These are phyloP conservation scores for Rhagonycha lutea DNA, from an alignment of 2,888 invertebrate genomes.

Conservation along the genomic window DNA sequence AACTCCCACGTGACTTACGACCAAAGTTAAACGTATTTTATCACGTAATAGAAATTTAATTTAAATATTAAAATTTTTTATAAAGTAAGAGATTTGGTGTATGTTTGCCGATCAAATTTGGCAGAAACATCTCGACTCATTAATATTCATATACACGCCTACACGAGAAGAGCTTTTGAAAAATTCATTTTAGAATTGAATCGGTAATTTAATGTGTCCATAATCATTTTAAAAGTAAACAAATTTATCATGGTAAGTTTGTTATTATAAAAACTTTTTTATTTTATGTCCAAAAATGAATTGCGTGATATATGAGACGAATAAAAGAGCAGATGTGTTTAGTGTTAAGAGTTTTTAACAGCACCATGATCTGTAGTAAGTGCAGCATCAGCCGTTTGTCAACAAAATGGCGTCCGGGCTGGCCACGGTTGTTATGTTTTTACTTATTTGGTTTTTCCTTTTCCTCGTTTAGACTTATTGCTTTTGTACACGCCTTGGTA, in stretches of 20 bases:
- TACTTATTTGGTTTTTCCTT: slow-evolving; percentile 45
- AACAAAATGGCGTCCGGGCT: slow-evolving; percentile 42
- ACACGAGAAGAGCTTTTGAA: slow-evolving; percentile 16
- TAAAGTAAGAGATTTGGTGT: slow-evolving; percentile 26
- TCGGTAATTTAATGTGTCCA: slow-evolving; percentile 4
- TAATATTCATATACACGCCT: slow-evolving; percentile 35
- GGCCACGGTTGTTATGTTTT: slow-evolving; percentile 38
- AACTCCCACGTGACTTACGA: not conserved
- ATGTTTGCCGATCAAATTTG: slow-evolving; percentile 30
- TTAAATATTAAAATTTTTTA: not conserved
- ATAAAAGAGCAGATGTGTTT: slow-evolving; percentile 14
- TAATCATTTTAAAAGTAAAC: not conserved
- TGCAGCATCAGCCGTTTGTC: slow-evolving; percentile 41
- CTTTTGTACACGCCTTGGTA: slow-evolving; percentile 42
- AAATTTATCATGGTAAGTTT: not conserved
- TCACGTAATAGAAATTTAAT: not conserved
- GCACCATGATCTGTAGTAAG: slow-evolving; percentile 28
- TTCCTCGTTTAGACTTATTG: slow-evolving; percentile 42
- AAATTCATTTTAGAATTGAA: slow-evolving; percentile 25
- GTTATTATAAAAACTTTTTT: not conserved
- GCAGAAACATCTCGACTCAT: slow-evolving; percentile 28
- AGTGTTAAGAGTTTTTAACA: slow-evolving; percentile 27
- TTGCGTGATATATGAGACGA: not conserved
- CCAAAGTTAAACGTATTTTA: not conserved
- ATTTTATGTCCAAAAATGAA: not conserved